Evolutionary conservation across 2,888 invertebrate species (phyloP).

Genomic region (Eurois occulta): DNA sequence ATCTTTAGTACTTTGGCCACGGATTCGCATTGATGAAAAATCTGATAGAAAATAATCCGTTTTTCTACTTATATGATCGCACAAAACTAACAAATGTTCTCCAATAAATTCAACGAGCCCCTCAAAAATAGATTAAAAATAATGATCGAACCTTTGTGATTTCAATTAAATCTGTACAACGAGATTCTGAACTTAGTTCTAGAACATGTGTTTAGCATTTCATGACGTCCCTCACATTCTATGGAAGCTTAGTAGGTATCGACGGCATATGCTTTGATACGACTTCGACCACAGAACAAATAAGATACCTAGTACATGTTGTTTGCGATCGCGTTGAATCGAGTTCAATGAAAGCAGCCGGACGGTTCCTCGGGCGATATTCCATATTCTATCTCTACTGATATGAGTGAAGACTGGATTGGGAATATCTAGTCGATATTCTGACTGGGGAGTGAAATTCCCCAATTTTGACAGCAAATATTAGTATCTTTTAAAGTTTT

Average conservation of each 20-base stretch:
- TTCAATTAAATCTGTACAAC: neutral
- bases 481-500: neutral
- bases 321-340: constrained; percentile 25
- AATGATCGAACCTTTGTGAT: neutral
- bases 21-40: neutral
- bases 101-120: neutral
- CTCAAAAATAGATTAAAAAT: neutral
- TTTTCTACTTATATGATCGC: neutral
- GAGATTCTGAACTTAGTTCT: neutral
- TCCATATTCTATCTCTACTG: constrained; percentile 11
- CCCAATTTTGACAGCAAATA: neutral
- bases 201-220: neutral
- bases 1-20: neutral
- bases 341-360: constrained; percentile 20
- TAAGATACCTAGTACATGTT: neutral
- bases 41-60: neutral
- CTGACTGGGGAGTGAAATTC: neutral
- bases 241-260: neutral
- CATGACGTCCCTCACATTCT: neutral
- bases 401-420: constrained; percentile 5
- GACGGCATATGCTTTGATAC: neutral
- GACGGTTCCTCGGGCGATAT: neutral
- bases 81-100: neutral
- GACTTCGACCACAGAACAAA: neutral
- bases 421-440: constrained; percentile 8